Evolutionary conservation across 1,140 invertebrate genomes (phyloP).

Genomic region (Trachymyrmex septentrionalis): DNA sequence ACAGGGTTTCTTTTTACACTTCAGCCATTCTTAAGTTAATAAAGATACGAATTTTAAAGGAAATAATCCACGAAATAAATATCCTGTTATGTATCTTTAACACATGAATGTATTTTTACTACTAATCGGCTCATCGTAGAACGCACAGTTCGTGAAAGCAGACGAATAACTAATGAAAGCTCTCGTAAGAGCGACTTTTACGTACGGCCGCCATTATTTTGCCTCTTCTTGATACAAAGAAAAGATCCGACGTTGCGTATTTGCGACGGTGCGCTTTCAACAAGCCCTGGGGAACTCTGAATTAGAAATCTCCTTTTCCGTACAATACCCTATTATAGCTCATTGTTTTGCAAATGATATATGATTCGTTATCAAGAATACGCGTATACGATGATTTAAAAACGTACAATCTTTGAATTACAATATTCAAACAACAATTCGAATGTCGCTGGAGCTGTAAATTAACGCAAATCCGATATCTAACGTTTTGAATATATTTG

Average conservation of each 20-base stretch:
- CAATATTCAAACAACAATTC: conserved; percentile 5
- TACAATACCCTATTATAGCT: not conserved
- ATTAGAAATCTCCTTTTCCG: conserved; percentile 29
- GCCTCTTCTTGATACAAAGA: conserved; percentile 61
- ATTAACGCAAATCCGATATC: conserved; percentile 1
- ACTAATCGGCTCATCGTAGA: conserved; percentile 31
- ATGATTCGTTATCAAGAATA: conserved; percentile 8
- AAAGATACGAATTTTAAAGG: conserved; percentile 6
- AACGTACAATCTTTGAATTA: not conserved
- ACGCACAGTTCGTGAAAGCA: conserved; percentile 12
- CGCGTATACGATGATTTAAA: conserved; percentile 1
- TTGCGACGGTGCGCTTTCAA: not conserved
- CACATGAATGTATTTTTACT: conserved; percentile 24
- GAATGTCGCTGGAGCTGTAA: not conserved
- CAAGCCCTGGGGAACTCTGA: not conserved
- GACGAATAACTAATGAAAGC: conserved; percentile 56
- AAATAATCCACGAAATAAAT: not conserved
- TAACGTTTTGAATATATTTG: not conserved
- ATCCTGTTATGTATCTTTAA: not conserved
- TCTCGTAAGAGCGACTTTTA: conserved; percentile 47
- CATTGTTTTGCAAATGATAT: not conserved
- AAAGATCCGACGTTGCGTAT: not conserved
- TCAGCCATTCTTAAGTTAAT: conserved; percentile 12
- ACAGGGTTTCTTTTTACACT: conserved; percentile 2
- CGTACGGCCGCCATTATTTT: conserved; percentile 60